Conservation (phyloP, 1,140 invertebrate species). For the Cherax destructor region DNA sequence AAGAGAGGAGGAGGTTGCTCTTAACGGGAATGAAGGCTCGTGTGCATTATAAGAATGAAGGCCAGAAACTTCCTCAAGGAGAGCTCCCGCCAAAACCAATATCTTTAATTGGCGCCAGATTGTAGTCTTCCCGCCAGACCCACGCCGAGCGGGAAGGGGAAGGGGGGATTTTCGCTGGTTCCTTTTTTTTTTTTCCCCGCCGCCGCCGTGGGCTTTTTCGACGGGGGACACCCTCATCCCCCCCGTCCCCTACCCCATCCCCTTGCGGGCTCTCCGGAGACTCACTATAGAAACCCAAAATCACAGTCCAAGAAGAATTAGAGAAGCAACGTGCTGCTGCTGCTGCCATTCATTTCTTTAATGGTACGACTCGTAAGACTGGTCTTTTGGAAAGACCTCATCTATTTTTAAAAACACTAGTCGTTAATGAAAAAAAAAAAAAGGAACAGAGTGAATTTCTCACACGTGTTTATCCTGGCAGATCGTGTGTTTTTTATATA, state of each 20-base stretch:
- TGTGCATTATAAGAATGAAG: slow-evolving; percentile 37
- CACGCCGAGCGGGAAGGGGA: no score
- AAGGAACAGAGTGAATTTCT: no score
- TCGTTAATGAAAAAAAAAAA: no score
- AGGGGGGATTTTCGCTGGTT: no score
- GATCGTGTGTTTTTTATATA: background rate
- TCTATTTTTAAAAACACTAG: no score
- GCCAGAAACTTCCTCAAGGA: background rate
- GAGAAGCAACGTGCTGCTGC: background rate
- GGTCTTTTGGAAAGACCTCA: no score
- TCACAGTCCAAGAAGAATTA: background rate
- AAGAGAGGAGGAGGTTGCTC: background rate
- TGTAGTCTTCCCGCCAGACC: no score
- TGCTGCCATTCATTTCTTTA: slow-evolving; percentile 22
- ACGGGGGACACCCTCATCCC: background rate
- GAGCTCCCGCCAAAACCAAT: slow-evolving; percentile 25
- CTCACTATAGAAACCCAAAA: slow-evolving; percentile 20
- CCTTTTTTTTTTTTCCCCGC: no score
- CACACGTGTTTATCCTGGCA: no score
- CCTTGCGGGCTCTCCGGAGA: background rate
- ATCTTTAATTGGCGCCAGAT: slow-evolving; percentile 33
- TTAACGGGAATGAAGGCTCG: background rate
- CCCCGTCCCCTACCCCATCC: background rate
- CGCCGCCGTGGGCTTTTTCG: background rate
- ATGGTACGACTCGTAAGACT: background rate